Evolutionary conservation across 30 jellyfish, hydroid and myxozoan genomes (phyloP), one percentile per base, ranked within the genome.

Genomic region (Aurelia aurita): DNA sequence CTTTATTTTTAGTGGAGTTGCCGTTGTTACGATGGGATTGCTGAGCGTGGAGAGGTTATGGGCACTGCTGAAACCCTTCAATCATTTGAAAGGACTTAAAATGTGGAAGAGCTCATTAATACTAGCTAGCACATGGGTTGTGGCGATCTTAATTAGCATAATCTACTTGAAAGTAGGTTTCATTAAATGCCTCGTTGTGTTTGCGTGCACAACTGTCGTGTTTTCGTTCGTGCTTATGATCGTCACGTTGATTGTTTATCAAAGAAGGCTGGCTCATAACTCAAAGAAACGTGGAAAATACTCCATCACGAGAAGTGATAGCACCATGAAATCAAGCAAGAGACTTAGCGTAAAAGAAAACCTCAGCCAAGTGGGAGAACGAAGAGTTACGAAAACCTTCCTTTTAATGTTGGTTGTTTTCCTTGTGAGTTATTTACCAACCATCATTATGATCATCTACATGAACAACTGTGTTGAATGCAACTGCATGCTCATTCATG

Each of bases 1-100:
- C 31, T 91, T 91, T 67, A 74, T 86, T 20, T 73, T 88, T 45
- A 91, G 95, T 34, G 98, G 96, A 10, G 98, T 91, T 39, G 87
- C 98, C 2, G 92, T 91, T 18, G 34, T 91, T 4, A 91, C 96
- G 18, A 82, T 91, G 90, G 95, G 90, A 20, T 35, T 91, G 70
- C 45, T 91, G 72, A 72, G 98, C 75, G 60, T 91, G n/a, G 98
- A 91, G 25, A 66, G 98, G 22, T 65, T 87, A 18, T 63, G 87
- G 81, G 98, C 96, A 1, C 47, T 91, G 83, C 53, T 77, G 44
- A 71, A 69, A 20, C 98, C 98, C 3, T 69, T 91, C 49, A 71
- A 77, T 47, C 90, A 91, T 71, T 66, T 76, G 16, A 91, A 91
- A 74, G 95, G 96, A 16, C 67, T 85, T 58, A 53, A 60, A 45